Conservation (phyloP, 64 coral and sea anemone species). For the Montipora foliosa region DNA sequence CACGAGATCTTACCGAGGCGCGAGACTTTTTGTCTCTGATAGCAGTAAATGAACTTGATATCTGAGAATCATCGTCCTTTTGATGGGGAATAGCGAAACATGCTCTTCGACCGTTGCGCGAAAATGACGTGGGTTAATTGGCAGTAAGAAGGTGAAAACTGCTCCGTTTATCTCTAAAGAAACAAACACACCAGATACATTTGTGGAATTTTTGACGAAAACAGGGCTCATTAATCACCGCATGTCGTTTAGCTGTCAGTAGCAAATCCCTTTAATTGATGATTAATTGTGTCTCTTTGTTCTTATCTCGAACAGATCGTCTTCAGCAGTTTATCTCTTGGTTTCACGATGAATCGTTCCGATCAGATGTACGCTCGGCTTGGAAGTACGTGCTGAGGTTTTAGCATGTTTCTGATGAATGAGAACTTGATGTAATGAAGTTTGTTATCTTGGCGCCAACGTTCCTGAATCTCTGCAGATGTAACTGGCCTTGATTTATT, state of each 20-base stretch:
- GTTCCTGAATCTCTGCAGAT: conserved; percentile 33
- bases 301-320: conserved; percentile 56
- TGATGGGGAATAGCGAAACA: not conserved
- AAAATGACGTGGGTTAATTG: conserved; percentile 32
- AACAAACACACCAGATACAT: conserved; percentile 35
- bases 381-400: conserved; percentile 3
- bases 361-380: conserved; percentile 26
- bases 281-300: conserved; percentile 39
- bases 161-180: conserved; percentile 59
- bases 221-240: conserved; percentile 25
- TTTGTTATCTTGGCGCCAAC: conserved; percentile 43
- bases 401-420: conserved; percentile 11
- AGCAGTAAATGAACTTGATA: not conserved
- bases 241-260: conserved; percentile 45
- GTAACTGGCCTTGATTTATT: conserved; percentile 52
- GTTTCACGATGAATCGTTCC: conserved; percentile 24
- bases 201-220: conserved; percentile 3
- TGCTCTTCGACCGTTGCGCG: not conserved
- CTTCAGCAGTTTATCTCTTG: conserved; percentile 45
- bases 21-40: not conserved
- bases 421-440: conserved; percentile 40
- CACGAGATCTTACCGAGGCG: not conserved
- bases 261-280: conserved; percentile 52
- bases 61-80: conserved; percentile 5
- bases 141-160: conserved; percentile 54